Conservation (phyloP, 2,888 invertebrate genomes). For the Druceiella hillmani region DNA sequence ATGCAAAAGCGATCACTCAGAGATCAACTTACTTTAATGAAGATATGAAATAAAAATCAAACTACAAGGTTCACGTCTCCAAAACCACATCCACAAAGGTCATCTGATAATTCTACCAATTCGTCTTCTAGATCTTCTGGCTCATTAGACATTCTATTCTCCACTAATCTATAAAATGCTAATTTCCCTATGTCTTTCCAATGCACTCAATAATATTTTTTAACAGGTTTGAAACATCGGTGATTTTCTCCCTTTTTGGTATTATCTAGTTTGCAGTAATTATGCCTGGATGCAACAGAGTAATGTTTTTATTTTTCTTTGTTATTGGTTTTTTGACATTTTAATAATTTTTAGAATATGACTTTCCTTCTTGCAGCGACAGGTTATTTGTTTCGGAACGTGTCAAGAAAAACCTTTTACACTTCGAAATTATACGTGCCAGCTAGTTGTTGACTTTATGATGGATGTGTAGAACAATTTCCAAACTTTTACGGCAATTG, state of each 20-base stretch:
- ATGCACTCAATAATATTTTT: slow-evolving; percentile 13
- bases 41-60: slow-evolving; percentile 6
- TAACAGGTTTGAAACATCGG: slow-evolving; percentile 14
- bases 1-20: too few relatives aligned
- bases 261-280: slow-evolving; percentile 12
- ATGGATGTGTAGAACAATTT: slow-evolving; percentile 15
- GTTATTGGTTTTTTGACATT: slow-evolving; percentile 10
- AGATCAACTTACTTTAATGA: too few relatives aligned
- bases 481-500: slow-evolving; percentile 16
- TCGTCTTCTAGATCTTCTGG: slow-evolving; percentile 13
- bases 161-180: slow-evolving; percentile 11
- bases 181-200: slow-evolving; percentile 11
- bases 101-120: slow-evolving; percentile 6
- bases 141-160: slow-evolving; percentile 9
- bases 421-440: slow-evolving; percentile 16
- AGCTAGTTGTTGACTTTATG: slow-evolving; percentile 19
- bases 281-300: slow-evolving; percentile 12
- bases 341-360: slow-evolving; percentile 12
- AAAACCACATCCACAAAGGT: slow-evolving; percentile 10
- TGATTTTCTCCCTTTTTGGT: slow-evolving; percentile 14
- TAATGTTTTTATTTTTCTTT: slow-evolving; percentile 14
- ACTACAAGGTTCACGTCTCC: slow-evolving; percentile 8
- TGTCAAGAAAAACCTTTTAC: slow-evolving; percentile 12
- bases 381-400: slow-evolving; percentile 14
- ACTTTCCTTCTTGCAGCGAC: slow-evolving; percentile 14